Conservation (phyloP, 2,888 invertebrate genomes). For the Luperina nickerlii region DNA sequence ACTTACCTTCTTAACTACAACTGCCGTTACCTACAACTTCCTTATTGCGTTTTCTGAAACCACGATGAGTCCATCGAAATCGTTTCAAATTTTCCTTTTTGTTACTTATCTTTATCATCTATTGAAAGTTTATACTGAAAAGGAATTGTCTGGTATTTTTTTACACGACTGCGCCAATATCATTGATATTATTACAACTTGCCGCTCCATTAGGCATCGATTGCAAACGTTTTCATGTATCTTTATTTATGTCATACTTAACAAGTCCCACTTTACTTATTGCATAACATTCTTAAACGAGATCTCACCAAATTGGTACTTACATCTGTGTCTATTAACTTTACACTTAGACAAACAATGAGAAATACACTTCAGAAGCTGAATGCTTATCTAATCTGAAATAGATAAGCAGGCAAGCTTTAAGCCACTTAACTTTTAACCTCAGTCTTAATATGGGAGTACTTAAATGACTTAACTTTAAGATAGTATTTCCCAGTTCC, state of each 20-base stretch:
- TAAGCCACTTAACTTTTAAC: neutral
- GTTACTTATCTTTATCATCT: neutral
- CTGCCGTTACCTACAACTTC: neutral
- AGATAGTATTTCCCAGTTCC: neutral
- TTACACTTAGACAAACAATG: neutral
- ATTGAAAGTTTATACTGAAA: constrained; percentile 11
- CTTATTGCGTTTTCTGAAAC: neutral
- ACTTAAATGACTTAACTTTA: neutral
- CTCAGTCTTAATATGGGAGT: neutral
- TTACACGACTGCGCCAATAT: neutral
- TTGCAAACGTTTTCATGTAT: constrained; percentile 7
- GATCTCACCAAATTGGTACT: neutral
- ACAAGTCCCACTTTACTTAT: neutral
- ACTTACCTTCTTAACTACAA: no score
- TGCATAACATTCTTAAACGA: neutral
- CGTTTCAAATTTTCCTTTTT: neutral
- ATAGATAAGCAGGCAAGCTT: neutral
- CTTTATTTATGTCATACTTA: constrained; percentile 2
- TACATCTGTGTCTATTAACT: neutral
- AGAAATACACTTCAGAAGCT: no score
- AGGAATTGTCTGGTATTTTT: constrained; percentile 7
- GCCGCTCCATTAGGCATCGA: constrained; percentile 35
- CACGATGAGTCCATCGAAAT: neutral
- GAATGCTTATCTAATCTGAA: neutral
- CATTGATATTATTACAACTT: neutral